A percentile compares a stretch with the other conserved stretches of the same genome.
Evolutionary conservation across 2,113 vertebrate species (phyloP).

Genomic region (Microtus oregoni): DNA sequence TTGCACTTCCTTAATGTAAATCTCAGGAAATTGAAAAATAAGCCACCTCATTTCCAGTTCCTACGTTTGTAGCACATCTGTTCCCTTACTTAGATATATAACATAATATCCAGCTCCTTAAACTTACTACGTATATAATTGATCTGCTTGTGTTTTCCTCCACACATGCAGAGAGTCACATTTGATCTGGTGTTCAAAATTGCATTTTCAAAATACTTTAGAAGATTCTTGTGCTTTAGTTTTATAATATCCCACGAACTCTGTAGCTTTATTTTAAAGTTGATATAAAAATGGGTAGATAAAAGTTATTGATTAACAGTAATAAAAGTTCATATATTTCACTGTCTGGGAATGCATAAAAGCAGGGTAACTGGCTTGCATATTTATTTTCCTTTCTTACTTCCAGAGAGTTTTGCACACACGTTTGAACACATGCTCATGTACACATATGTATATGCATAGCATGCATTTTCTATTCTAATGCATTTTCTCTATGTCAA

Average conservation of each 20-base stretch:
- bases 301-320: neutral
- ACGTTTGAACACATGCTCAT: neutral
- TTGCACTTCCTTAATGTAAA: slow-evolving; percentile 67
- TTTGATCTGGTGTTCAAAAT: slow-evolving; percentile 61
- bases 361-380: neutral
- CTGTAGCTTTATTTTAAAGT: slow-evolving; percentile 52
- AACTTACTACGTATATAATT: slow-evolving; percentile 60
- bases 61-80: slow-evolving; percentile 66
- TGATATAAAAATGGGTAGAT: neutral
- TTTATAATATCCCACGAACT: slow-evolving; percentile 10
- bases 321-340: slow-evolving; percentile 45
- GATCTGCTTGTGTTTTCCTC: slow-evolving; percentile 45
- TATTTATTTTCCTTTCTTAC: slow-evolving; percentile 13
- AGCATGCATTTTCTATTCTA: slow-evolving; percentile 45
- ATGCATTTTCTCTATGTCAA: neutral
- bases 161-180: slow-evolving; percentile 46
- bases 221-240: slow-evolving; percentile 60
- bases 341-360: slow-evolving; percentile 10
- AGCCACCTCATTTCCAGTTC: slow-evolving; percentile 64
- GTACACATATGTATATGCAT: neutral
- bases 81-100: slow-evolving; percentile 70
- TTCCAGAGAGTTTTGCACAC: neutral
- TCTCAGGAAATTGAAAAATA: slow-evolving; percentile 74
- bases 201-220: slow-evolving; percentile 29
- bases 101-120: slow-evolving; percentile 58